Evolutionary conservation across 64 coral and sea anemone species (phyloP).

Genomic region (Orbicella faveolata): DNA sequence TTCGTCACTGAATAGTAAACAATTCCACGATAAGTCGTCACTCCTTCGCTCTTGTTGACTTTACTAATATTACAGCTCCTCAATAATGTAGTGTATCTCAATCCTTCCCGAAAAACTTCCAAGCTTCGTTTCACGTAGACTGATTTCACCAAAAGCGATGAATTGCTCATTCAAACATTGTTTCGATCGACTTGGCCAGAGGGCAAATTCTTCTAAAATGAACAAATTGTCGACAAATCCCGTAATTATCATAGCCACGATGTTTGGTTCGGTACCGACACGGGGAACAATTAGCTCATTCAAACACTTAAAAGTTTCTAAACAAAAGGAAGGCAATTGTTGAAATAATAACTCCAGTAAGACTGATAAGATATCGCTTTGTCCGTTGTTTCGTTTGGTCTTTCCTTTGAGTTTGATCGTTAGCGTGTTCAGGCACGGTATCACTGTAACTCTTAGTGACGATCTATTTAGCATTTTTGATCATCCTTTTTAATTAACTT

Average conservation of each 20-base stretch:
- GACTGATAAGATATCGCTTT: neutral
- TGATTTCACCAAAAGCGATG: neutral
- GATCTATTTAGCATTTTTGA: neutral
- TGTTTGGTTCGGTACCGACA: neutral
- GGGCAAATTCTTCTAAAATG: constrained; percentile 1
- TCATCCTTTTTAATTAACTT: neutral
- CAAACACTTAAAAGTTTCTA: neutral
- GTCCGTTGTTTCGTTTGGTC: neutral
- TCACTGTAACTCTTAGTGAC: neutral
- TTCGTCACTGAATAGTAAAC: neutral
- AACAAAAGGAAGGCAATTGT: constrained; percentile 13
- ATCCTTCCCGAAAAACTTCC: neutral
- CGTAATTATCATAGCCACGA: constrained; percentile 24
- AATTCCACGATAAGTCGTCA: neutral
- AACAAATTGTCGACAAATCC: constrained; percentile 18
- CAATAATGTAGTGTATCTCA: neutral
- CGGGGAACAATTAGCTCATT: constrained; percentile 15
- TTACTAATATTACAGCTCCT: neutral
- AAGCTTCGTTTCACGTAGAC: neutral
- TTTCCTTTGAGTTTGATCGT: neutral
- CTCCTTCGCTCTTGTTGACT: neutral
- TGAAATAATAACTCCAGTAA: neutral
- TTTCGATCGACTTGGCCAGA: neutral
- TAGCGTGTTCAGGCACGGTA: too few species aligned
- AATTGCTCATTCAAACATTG: neutral